A percentile compares a stretch with the other conserved stretches of the same genome.
Conservation (phyloP, 2,113 vertebrate species). For the Hucho hucho region DNA sequence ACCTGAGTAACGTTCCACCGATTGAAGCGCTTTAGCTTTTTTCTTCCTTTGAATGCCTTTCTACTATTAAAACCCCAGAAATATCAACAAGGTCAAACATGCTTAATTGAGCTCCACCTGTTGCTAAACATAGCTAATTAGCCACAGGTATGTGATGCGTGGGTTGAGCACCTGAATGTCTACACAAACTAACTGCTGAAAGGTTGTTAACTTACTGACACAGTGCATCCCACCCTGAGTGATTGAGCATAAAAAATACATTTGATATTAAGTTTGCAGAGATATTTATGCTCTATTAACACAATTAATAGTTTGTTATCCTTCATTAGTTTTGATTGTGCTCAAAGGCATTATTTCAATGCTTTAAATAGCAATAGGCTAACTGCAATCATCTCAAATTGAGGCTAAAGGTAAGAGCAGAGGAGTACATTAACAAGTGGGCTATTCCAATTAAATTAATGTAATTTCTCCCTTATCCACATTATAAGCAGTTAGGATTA, state of each 20-base stretch:
- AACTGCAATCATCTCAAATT: not conserved
- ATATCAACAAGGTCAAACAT: slow-evolving; percentile 34
- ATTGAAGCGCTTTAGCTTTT: slow-evolving; percentile 31
- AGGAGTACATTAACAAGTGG: no score
- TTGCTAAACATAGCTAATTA: not conserved
- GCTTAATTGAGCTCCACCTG: slow-evolving; percentile 18
- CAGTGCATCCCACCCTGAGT: no score
- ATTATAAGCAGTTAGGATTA: not conserved
- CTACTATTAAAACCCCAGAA: slow-evolving; percentile 31
- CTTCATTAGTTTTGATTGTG: not conserved
- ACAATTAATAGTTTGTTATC: no score
- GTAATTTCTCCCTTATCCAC: not conserved
- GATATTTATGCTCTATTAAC: no score
- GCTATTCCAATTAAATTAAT: not conserved
- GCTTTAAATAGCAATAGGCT: not conserved
- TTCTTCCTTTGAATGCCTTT: slow-evolving; percentile 27
- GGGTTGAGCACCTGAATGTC: slow-evolving; percentile 36
- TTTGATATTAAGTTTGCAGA: no score
- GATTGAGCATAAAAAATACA: no score
- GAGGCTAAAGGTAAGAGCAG: no score
- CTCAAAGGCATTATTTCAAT: not conserved
- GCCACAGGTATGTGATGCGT: slow-evolving; percentile 40
- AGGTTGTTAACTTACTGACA: no score
- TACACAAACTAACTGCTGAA: slow-evolving; percentile 19
- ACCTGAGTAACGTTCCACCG: slow-evolving; percentile 8